Percentiles rank a stretch among this genome's conserved stretches.
Conservation (phyloP, 2,888 invertebrate genomes). For the Chaetogeoica ovagalla region DNA sequence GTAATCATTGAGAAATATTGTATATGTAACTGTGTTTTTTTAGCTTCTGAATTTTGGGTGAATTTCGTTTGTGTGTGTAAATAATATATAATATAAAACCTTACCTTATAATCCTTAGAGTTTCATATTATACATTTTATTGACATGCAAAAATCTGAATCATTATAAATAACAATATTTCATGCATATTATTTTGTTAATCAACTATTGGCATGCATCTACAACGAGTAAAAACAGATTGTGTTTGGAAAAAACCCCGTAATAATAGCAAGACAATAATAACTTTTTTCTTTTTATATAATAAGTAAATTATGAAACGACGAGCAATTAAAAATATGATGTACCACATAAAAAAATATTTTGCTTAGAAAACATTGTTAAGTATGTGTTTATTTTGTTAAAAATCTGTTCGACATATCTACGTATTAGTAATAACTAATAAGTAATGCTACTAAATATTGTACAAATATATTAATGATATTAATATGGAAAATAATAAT, state of each 20-base stretch:
- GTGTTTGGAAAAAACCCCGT: background rate
- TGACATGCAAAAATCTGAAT: constrained; percentile 5
- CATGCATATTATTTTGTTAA: constrained; percentile 5
- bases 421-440: too few species aligned
- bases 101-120: constrained; percentile 17
- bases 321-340: too few species aligned
- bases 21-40: background rate
- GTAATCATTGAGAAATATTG: background rate
- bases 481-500: background rate
- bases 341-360: too few species aligned
- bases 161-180: background rate
- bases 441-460: too few species aligned
- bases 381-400: too few species aligned
- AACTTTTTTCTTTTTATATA: too few species aligned
- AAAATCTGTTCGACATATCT: too few species aligned
- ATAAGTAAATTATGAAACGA: too few species aligned
- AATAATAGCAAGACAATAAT: too few species aligned
- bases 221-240: background rate
- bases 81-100: background rate
- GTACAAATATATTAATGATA: background rate
- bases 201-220: background rate
- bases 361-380: too few species aligned
- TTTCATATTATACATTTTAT: background rate
- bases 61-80: background rate
- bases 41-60: background rate